Base-by-base conservation (phyloP, 1,140 invertebrate species). In the Scaptomyza hsui region DNA sequence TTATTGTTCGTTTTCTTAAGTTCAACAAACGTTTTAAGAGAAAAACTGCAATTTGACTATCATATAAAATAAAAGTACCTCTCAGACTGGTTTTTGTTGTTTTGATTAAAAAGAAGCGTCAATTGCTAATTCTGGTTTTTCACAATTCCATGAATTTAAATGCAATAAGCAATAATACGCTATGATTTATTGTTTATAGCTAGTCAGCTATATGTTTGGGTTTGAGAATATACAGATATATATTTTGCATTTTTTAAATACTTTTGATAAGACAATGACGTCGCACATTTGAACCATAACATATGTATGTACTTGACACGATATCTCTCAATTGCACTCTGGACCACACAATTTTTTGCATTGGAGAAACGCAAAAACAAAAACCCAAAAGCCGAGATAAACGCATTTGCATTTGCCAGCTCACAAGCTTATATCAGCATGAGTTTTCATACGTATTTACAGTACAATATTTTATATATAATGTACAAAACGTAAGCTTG, bases 11-110 rank as follows among this genome's bases (percentile, higher is more conserved):
- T n/a, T 53, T 52, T 37, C 10, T 32, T 1, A n/a, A n/a, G 4
- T 37, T 3, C 32, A 12, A 26, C 49, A 44, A 51, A 42, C 21
- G 32, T 24, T 55, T 68, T 45, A 21, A 42, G 4, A 35, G 70
- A 74, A 78, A 45, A 61, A 39, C 37, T 64, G 76, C 72, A 75
- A 65, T 61, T 59, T 12, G 51, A 67, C n/a, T 45, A 48, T 29
- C 21, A 37, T 42, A 29, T 1, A 42, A 26, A 47, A 18, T 13
- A 53, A 19, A 13, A 44, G 16, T 59, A 5, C 10, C 7, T 21
- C 12, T 45, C 16, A 26, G 5, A 35, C 7, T 48, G 35, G 13
- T 12, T 60, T 69, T 52, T 15, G 3, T 37, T 62, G 26, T 39
- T 18, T 21, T 42, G 41, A 15, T 32, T 53, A 9, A 12, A 16